phyloP scores from a whole-genome alignment of 1,140 invertebrate genomes.

The Lethrus apterus region DNA sequence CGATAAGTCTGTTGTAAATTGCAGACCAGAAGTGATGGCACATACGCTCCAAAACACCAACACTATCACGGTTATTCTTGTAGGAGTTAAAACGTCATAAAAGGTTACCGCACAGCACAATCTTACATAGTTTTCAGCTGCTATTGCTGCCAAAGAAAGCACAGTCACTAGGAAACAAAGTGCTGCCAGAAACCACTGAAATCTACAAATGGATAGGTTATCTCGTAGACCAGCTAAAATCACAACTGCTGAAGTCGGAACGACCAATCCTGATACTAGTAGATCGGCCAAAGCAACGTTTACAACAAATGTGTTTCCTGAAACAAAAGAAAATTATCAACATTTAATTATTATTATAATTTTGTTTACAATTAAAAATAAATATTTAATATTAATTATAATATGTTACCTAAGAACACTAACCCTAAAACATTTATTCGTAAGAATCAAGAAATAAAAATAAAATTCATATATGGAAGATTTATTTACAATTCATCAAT shows the following conservation, averaged over 20 bases:
- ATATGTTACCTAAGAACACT: background rate
- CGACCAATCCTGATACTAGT: constrained; percentile 61
- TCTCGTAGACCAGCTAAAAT: constrained; percentile 58
- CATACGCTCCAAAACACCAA: constrained; percentile 47
- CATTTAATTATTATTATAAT: constrained; percentile 28
- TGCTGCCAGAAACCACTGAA: constrained; percentile 58
- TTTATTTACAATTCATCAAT: too few species aligned
- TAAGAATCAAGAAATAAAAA: too few species aligned
- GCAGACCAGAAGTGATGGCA: constrained; percentile 45
- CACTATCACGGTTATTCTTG: constrained; percentile 47
- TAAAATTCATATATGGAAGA: too few species aligned
- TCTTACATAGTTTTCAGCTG: constrained; percentile 56
- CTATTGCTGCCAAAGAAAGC: constrained; percentile 54
- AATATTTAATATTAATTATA: constrained; percentile 32
- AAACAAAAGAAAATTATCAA: constrained; percentile 33
- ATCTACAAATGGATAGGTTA: constrained; percentile 53
- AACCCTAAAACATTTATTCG: background rate
- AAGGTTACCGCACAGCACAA: constrained; percentile 48
- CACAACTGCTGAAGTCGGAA: constrained; percentile 63
- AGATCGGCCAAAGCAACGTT: constrained; percentile 69
- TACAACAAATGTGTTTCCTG: constrained; percentile 74
- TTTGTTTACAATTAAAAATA: constrained; percentile 29
- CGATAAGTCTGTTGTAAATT: constrained; percentile 47
- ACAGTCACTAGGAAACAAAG: constrained; percentile 61
- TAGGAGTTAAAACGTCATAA: constrained; percentile 46